Evolutionary conservation across 2,888 invertebrate species (phyloP).

Genomic region (Trichogramma dendrolimi): DNA sequence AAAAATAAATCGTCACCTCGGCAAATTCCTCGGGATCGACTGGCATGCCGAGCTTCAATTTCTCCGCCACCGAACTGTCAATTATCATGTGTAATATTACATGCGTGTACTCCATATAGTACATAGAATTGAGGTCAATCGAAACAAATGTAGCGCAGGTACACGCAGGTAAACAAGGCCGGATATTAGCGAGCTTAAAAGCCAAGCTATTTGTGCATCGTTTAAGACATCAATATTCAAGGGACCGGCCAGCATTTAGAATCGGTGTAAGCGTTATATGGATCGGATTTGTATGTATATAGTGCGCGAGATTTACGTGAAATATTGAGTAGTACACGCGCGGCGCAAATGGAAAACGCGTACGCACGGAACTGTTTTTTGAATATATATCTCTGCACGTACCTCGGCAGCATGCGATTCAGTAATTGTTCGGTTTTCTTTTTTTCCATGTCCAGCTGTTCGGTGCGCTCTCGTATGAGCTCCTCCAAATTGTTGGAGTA

Average conservation of each 20-base stretch:
- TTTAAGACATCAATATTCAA: no score
- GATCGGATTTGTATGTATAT: no score
- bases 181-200: no score
- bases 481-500: slow-evolving; percentile 94
- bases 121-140: no score
- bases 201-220: no score
- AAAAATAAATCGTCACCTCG: slow-evolving; percentile 90
- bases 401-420: slow-evolving; percentile 85
- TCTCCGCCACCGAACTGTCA: slow-evolving; percentile 83
- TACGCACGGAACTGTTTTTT: not conserved
- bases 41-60: slow-evolving; percentile 81
- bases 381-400: slow-evolving; percentile 28
- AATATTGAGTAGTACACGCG: not conserved
- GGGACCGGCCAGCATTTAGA: no score
- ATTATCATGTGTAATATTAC: slow-evolving; percentile 12
- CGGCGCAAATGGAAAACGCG: no score
- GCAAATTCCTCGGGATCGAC: slow-evolving; percentile 92
- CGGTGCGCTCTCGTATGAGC: slow-evolving; percentile 85
- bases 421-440: slow-evolving; percentile 91
- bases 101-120: no score
- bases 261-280: no score
- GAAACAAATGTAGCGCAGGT: no score
- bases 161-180: no score
- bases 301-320: not conserved
- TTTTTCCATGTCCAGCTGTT: slow-evolving; percentile 90